A percentile compares a stretch with the other conserved stretches of the same genome.
Evolutionary conservation across 2,888 invertebrate genomes (phyloP).

Genomic region (Drosophila mimica): DNA sequence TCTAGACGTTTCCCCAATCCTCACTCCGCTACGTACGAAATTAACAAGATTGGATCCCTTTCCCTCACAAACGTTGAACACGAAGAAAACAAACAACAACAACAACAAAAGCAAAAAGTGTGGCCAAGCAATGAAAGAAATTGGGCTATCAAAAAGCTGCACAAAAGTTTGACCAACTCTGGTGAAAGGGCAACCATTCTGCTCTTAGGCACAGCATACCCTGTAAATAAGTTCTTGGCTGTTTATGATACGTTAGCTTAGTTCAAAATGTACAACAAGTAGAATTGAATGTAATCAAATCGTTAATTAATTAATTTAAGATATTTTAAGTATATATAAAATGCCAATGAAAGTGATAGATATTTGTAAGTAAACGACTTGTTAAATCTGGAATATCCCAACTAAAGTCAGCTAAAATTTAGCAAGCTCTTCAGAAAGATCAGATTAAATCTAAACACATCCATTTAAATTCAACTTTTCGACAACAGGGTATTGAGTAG

Average conservation of each 20-base stretch:
- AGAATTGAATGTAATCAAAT: neutral
- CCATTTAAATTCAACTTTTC: too few relatives aligned
- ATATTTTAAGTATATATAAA: neutral
- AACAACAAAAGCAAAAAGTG: conserved; percentile 9
- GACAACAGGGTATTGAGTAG: neutral
- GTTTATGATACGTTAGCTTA: neutral
- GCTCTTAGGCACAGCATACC: conserved; percentile 24
- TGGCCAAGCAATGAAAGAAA: conserved; percentile 70
- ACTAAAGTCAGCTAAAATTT: too few relatives aligned
- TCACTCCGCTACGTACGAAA: conserved; percentile 50
- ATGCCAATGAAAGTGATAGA: too few relatives aligned
- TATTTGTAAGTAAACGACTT: too few relatives aligned
- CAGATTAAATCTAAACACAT: too few relatives aligned
- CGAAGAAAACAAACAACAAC: conserved; percentile 1
- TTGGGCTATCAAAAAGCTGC: conserved; percentile 67
- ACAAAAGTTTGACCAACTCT: conserved; percentile 40
- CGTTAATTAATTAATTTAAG: neutral
- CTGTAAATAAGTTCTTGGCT: conserved; percentile 2
- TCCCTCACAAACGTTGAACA: conserved; percentile 15
- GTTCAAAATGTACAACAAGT: neutral
- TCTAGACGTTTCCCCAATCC: conserved; percentile 27
- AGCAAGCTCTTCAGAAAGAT: too few relatives aligned
- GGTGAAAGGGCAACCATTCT: conserved; percentile 16
- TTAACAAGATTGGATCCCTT: conserved; percentile 75
- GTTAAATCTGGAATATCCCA: too few relatives aligned